Evolutionary conservation across 2,113 vertebrate genomes (phyloP).

Genomic region (Gnathonemus longibarbis): DNA sequence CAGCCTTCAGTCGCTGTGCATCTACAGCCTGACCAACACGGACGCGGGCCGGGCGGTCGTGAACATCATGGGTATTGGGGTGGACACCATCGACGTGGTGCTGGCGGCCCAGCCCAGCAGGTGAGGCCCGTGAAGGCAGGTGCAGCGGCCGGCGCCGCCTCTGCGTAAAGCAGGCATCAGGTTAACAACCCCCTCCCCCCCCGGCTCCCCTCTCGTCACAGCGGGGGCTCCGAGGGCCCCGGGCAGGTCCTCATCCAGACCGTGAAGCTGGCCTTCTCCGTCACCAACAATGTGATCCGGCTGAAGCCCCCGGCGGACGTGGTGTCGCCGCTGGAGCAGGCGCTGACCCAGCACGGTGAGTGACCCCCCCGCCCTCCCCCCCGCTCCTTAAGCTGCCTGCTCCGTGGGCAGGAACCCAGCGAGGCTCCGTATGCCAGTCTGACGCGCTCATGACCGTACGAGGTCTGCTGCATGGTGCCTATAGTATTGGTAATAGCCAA

Average conservation of each 20-base stretch:
- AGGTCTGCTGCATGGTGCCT: background rate
- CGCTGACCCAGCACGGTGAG: conserved; percentile 85
- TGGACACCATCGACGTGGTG: conserved; percentile 90
- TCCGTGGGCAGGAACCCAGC: background rate
- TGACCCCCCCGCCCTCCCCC: background rate
- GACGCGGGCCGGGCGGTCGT: conserved; percentile 93
- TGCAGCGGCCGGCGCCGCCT: background rate
- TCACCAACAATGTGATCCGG: conserved; percentile 92
- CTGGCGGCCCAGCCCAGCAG: conserved; percentile 84
- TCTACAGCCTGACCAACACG: conserved; percentile 90
- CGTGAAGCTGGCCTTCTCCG: conserved; percentile 88
- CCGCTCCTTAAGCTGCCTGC: background rate
- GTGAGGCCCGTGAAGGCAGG: conserved; percentile 48
- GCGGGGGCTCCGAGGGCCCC: conserved; percentile 80
- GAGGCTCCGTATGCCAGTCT: background rate
- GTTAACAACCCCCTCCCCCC: background rate
- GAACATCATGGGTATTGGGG: conserved; percentile 93
- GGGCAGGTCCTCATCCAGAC: conserved; percentile 93
- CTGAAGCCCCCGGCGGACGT: conserved; percentile 80
- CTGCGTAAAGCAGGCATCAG: background rate
- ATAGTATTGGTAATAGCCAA: background rate
- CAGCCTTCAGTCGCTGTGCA: conserved; percentile 86
- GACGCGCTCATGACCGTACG: background rate
- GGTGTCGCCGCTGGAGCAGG: conserved; percentile 85
- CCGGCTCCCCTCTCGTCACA: conserved; percentile 33